phyloP scores from a whole-genome alignment of 1,140 invertebrate genomes.

The Drosophila arizonae region DNA sequence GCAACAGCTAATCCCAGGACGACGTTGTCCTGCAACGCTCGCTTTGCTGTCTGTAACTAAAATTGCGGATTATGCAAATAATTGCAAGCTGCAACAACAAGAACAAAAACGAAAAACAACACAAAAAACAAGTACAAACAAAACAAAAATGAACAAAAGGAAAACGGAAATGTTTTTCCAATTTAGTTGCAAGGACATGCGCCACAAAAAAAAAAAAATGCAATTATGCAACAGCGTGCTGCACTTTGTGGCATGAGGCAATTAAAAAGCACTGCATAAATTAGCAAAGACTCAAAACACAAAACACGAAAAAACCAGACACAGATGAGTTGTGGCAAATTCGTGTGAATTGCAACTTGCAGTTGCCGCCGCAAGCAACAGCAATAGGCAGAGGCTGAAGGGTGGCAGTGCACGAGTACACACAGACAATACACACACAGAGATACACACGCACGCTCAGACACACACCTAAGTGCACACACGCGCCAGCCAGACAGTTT shows the following conservation, averaged over 20 bases:
- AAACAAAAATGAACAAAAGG: conserved; percentile 33
- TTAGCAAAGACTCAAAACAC: conserved; percentile 25
- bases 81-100: conserved; percentile 53
- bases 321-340: conserved; percentile 13
- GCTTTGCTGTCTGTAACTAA: conserved; percentile 53
- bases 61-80: conserved; percentile 71
- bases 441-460: background rate
- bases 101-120: conserved; percentile 8
- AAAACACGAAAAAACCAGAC: background rate
- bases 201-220: conserved; percentile 16
- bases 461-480: background rate
- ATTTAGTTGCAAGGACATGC: conserved; percentile 43
- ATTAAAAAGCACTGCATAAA: conserved; percentile 48
- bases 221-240: conserved; percentile 55
- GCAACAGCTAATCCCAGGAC: conserved; percentile 59
- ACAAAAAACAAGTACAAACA: conserved; percentile 7
- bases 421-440: background rate
- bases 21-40: conserved; percentile 40
- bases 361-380: conserved; percentile 8
- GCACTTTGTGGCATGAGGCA: conserved; percentile 36
- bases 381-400: background rate
- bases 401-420: conserved; percentile 14
- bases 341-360: conserved; percentile 24
- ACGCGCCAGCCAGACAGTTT: conserved; percentile 14
- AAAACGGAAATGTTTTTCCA: conserved; percentile 41